Percentiles rank a stretch among this genome's conserved stretches.
phyloP scores from a whole-genome alignment of 2,888 invertebrate genomes.

The Alviniconcha strummeri region DNA sequence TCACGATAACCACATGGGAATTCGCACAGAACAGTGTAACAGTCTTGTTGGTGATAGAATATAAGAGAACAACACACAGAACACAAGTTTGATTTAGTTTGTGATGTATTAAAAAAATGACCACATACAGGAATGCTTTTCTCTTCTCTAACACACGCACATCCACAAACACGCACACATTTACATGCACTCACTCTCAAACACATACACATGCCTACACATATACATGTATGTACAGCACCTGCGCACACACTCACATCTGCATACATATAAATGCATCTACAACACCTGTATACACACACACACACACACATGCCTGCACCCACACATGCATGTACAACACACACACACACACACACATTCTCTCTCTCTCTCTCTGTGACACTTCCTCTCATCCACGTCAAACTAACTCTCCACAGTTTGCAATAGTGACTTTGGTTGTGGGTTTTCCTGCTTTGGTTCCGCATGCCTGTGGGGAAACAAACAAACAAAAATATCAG shows the following conservation, averaged over 20 bases:
- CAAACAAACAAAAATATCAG: no score
- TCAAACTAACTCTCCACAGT: slow-evolving; percentile 71
- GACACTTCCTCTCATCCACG: neutral
- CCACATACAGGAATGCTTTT: no score
- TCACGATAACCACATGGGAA: no score
- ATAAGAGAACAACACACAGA: no score
- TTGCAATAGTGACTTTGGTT: slow-evolving; percentile 67
- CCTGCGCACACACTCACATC: neutral
- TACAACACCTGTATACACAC: neutral
- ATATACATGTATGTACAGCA: neutral
- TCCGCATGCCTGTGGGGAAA: slow-evolving; percentile 63
- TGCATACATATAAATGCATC: neutral
- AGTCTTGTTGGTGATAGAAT: no score
- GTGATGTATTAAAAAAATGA: no score
- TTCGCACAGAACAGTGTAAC: no score
- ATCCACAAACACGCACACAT: neutral
- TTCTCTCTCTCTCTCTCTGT: no score
- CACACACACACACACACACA: slow-evolving; percentile 7
- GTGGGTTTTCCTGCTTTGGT: slow-evolving; percentile 69
- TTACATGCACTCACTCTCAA: neutral
- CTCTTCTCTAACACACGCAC: no score
- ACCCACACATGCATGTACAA: neutral
- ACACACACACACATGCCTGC: neutral
- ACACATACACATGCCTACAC: neutral
- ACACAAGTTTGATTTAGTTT: no score